phyloP scores from a whole-genome alignment of 1,140 invertebrate species.

The Halotydeus destructor region DNA sequence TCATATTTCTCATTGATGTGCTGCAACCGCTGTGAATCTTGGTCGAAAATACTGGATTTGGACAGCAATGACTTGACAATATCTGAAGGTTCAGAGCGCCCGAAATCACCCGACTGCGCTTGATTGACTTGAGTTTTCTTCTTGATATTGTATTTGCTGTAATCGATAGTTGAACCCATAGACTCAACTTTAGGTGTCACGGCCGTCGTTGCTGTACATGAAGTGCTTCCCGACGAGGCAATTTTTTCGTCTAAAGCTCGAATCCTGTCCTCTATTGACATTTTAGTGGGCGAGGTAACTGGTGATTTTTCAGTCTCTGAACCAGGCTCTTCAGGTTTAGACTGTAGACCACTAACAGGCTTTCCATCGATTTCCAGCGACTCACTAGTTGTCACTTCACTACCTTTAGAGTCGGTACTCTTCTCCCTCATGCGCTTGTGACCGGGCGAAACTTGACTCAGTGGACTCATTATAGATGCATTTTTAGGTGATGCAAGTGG shows the following conservation, averaged over 20 bases:
- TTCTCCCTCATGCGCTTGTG: constrained; percentile 3
- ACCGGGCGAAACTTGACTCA: constrained; percentile 10
- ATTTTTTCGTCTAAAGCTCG: constrained; percentile 60
- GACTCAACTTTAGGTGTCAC: constrained; percentile 7
- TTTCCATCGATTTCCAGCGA: too few species aligned
- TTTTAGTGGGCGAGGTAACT: constrained; percentile 21
- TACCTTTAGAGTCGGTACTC: constrained; percentile 10
- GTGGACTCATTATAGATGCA: constrained; percentile 11
- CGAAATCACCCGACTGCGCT: constrained; percentile 28
- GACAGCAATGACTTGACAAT: constrained; percentile 76
- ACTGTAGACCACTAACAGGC: too few species aligned
- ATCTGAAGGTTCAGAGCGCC: constrained; percentile 49
- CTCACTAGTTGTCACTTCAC: background rate
- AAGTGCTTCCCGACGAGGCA: constrained; percentile 12
- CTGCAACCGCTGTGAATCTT: constrained; percentile 76
- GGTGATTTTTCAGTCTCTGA: constrained; percentile 25
- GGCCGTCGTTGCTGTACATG: constrained; percentile 13
- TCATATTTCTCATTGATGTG: constrained; percentile 67
- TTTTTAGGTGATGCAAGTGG: constrained; percentile 10
- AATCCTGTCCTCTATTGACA: constrained; percentile 60
- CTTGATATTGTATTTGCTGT: constrained; percentile 33
- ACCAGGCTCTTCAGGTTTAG: too few species aligned
- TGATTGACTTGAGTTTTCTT: constrained; percentile 18
- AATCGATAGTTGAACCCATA: constrained; percentile 23
- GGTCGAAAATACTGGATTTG: constrained; percentile 81